Conservation (phyloP, 92 coral and sea anemone species). For the Phenganax subtilis region DNA sequence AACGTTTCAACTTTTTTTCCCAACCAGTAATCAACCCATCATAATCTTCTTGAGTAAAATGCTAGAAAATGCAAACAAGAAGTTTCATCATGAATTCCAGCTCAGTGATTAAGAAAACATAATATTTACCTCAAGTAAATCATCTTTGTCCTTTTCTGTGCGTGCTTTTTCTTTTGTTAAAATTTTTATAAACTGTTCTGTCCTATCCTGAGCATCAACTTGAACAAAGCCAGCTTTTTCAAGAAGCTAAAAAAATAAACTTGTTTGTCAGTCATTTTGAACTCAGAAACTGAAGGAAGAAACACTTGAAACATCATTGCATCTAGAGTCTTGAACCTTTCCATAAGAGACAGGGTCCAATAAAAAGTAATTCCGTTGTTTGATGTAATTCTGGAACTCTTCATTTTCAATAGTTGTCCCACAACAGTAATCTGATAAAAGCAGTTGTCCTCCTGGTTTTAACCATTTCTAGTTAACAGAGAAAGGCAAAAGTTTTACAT, state of each 20-base stretch:
- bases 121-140: conserved; percentile 57
- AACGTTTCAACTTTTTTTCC: conserved; percentile 72
- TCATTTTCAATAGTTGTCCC: conserved; percentile 62
- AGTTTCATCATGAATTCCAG: neutral
- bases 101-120: neutral
- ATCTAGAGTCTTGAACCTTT: conserved; percentile 55
- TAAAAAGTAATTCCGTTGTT: conserved; percentile 69
- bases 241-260: conserved; percentile 45
- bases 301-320: neutral
- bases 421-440: conserved; percentile 83
- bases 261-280: neutral
- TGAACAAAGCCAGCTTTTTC: conserved; percentile 72
- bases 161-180: conserved; percentile 51
- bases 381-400: conserved; percentile 66
- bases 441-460: conserved; percentile 91
- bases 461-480: conserved; percentile 74
- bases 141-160: conserved; percentile 46
- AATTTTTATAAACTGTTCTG: conserved; percentile 58
- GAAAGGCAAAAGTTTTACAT: neutral
- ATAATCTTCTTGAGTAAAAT: conserved; percentile 67
- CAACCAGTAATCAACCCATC: conserved; percentile 73
- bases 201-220: conserved; percentile 68
- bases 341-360: conserved; percentile 69
- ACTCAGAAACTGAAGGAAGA: neutral
- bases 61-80: conserved; percentile 45